Evolutionary conservation across 1,140 invertebrate genomes (phyloP), one percentile per base, ranked within the genome.

Genomic region (Uloborus diversus): DNA sequence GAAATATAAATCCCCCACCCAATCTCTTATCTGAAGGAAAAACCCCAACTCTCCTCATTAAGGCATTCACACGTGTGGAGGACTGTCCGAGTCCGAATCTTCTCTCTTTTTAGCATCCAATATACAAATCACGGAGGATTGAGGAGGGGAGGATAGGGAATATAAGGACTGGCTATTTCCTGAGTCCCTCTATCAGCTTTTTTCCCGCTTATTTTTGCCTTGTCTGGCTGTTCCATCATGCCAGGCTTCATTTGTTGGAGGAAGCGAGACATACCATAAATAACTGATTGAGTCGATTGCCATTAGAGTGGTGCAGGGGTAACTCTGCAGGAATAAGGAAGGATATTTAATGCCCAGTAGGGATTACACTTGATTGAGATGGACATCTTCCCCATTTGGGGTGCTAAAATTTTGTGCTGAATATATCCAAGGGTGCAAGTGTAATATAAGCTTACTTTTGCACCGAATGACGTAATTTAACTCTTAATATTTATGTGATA

Each of bases 41-140:
- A 47, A 71, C 42, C 35, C 35, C 7, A 47, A 37, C 23, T 35
- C 69, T 61, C 47, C 69, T 73, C 69, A 73, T 73, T 73, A 73
- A 53, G 17, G 33, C 23, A 61, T 73, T 73, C 69, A 56, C 53
- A 73, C 56, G 69, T 57, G 56, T 33, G 23, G 69, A 57, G 59
- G 56, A 73, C 56, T 57, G 56, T 73, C 69, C 25, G 17, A 57
- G 57, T 70, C 68, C 47, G 28, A 49, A 25, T 70, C 68, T 14
- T n/a, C 9, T 5, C 9, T 4, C 56, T 30, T 59, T 28, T 59
- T 37, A n/a, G 4, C 61, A 47, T 49, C 42, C 42, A 11, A 27
- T 69, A 69, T 69, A 69, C 66, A 69, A 69, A 69, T 69, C 49
- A 69, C 66, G n/a, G 37, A 13, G 13, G 64, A 27, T 27, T 11